These are phyloP conservation scores for Dendronephthya gigantea DNA, from an alignment of 64 coral and sea anemone species.

Conservation along the genomic window DNA sequence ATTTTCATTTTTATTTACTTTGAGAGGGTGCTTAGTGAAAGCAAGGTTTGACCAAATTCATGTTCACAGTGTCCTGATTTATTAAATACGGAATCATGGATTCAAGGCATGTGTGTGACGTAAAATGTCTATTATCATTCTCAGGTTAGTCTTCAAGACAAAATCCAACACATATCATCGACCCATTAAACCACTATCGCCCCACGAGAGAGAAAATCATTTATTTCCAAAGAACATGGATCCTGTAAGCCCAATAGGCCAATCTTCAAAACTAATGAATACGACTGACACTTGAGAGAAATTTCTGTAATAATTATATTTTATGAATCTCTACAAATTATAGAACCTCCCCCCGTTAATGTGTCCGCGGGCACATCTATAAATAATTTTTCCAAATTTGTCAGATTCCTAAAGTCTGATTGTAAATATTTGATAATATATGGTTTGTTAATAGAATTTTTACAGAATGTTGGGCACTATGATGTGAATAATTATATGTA, in stretches of 20 bases:
- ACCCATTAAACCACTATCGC: constrained; percentile 50
- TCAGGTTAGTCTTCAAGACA: constrained; percentile 61
- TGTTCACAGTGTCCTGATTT: no score
- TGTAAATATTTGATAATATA: neutral
- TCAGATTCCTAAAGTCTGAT: neutral
- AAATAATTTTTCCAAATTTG: neutral
- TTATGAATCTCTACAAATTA: neutral
- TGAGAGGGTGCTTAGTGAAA: no score
- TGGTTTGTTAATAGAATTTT: neutral
- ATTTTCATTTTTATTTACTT: neutral
- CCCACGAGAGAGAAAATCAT: constrained; percentile 63
- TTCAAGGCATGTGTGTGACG: no score
- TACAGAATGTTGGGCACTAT: neutral
- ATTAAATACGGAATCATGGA: no score
- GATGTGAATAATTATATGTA: neutral
- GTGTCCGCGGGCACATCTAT: neutral
- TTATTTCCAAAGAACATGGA: constrained; percentile 38
- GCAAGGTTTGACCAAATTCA: no score
- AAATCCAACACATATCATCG: constrained; percentile 47
- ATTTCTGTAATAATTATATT: neutral
- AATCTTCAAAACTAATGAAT: neutral
- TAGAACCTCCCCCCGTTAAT: neutral
- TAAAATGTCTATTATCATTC: no score
- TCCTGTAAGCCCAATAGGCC: neutral
- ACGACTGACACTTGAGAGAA: neutral